A percentile compares a stretch with the other conserved stretches of the same genome.
These are phyloP conservation scores for Temnothorax unifasciatus DNA, from an alignment of 2,888 invertebrate genomes.

Conservation along the genomic window DNA sequence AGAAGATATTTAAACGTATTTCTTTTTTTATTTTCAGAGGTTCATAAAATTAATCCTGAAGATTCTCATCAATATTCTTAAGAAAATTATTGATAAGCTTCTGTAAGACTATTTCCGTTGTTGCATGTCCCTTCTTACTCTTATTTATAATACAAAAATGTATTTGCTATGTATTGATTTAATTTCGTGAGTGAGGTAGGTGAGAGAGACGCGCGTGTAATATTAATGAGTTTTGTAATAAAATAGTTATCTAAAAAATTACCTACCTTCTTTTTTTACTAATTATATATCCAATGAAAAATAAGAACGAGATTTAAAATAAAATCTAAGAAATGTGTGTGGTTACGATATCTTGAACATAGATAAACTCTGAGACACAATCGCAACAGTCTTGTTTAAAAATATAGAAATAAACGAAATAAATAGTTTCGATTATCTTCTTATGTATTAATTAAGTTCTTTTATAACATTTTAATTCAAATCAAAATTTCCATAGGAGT, in stretches of 20 bases:
- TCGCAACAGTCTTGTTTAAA: background rate
- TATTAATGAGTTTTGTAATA: constrained; percentile 79
- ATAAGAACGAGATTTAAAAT: background rate
- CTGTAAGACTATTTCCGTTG: constrained; percentile 75
- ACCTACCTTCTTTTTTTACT: background rate
- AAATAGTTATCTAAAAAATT: constrained; percentile 65
- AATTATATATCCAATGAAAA: constrained; percentile 2
- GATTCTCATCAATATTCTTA: constrained; percentile 21
- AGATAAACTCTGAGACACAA: background rate
- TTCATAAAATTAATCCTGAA: constrained; percentile 76
- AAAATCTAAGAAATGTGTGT: constrained; percentile 8
- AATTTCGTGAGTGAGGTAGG: constrained; percentile 72
- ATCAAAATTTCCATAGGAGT: background rate
- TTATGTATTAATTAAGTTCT: constrained; percentile 1
- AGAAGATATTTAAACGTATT: background rate
- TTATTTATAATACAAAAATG: constrained; percentile 81
- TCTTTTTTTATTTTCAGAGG: constrained; percentile 77
- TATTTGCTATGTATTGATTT: constrained; percentile 75
- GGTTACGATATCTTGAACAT: background rate
- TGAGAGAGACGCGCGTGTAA: constrained; percentile 71
- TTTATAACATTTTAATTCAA: background rate
- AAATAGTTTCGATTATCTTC: background rate
- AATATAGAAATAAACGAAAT: background rate
- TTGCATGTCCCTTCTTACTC: constrained; percentile 49
- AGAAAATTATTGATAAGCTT: constrained; percentile 72